Evolutionary conservation across 1,140 invertebrate genomes (phyloP), one percentile per base, ranked within the genome.

Genomic region (Wiebesia pumilae): DNA sequence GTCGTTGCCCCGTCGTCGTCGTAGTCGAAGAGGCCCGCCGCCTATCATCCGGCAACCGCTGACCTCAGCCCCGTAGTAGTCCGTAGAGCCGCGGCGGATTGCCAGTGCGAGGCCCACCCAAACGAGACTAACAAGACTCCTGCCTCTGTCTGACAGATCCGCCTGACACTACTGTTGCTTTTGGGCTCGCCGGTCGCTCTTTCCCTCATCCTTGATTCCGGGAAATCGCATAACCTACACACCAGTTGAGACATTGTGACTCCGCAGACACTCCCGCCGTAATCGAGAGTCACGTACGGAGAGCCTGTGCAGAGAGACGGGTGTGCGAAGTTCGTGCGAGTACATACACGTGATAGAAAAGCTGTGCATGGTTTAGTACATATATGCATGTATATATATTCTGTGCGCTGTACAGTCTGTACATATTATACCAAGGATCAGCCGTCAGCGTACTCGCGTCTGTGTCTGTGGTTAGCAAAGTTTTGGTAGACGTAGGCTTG

Each of bases 1-100:
- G 95, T 94, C 33, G 93, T 94, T 94, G 93, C 94, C 91, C 92
- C 94, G 78, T 81, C 80, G 82, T 82, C 77, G 67, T 85, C 30
- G 58, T 78, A 69, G 47, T 84, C 33, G 2, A 27, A 43, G 38
- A 40, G 71, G 19, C 38, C 71, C 24, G 6, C 2, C 21, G 38
- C 3, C 40, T 19, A 0, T 21, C 38, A 6, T 1, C 0, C 38
- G 38, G 10, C 27, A 6, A 38, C 10, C 6, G 9, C 21, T 40
- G 16, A 73, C 27, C 71, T 75, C 40, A n/a, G 71, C 40, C 35
- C n/a, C 71, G 3, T 19, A n/a, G 71, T 75, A 75, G 38, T 75
- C 71, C 7, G 19, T 75, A 75, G 71, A 75, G 71, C n/a, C 47
- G 77, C 47, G 43, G 47, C 38, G n/a, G 62, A 81, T 38, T 69